These are phyloP conservation scores for Spermophilus dauricus DNA, from an alignment of 2,113 vertebrate species.

Conservation along the genomic window DNA sequence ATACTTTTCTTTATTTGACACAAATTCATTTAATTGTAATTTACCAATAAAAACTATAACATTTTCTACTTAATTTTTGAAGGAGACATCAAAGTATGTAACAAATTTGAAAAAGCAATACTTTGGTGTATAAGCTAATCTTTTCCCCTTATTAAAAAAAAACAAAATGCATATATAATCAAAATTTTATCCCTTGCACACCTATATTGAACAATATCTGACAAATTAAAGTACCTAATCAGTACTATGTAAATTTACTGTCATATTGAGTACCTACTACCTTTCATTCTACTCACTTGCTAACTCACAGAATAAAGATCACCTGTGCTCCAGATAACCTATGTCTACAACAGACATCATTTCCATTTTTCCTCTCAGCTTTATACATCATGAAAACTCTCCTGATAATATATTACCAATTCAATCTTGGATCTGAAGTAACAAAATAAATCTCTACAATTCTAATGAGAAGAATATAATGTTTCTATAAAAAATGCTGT, in stretches of 20 bases:
- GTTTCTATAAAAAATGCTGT: neutral
- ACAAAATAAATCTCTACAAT: neutral
- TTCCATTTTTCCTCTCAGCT: neutral
- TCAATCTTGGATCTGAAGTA: slow-evolving; percentile 14
- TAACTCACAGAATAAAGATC: neutral
- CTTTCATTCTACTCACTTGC: neutral
- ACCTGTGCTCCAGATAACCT: neutral
- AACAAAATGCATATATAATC: neutral
- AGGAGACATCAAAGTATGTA: neutral
- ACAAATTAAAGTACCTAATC: neutral
- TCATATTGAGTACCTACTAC: neutral
- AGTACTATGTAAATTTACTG: neutral
- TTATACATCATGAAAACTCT: neutral
- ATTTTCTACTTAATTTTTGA: slow-evolving; percentile 48
- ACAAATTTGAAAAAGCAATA: slow-evolving; percentile 25
- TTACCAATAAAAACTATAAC: slow-evolving; percentile 20
- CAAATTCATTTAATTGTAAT: neutral
- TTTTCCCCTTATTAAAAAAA: neutral
- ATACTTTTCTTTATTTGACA: slow-evolving; percentile 9
- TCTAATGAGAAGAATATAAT: slow-evolving; percentile 31
- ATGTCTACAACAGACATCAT: neutral
- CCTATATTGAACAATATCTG: slow-evolving; percentile 30
- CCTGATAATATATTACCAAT: neutral
- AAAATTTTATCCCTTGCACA: neutral
- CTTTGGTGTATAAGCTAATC: neutral